Percentiles rank a stretch among this genome's conserved stretches.
These are phyloP conservation scores for Acleris laterana DNA, from an alignment of 2,888 invertebrate genomes.

Conservation along the genomic window DNA sequence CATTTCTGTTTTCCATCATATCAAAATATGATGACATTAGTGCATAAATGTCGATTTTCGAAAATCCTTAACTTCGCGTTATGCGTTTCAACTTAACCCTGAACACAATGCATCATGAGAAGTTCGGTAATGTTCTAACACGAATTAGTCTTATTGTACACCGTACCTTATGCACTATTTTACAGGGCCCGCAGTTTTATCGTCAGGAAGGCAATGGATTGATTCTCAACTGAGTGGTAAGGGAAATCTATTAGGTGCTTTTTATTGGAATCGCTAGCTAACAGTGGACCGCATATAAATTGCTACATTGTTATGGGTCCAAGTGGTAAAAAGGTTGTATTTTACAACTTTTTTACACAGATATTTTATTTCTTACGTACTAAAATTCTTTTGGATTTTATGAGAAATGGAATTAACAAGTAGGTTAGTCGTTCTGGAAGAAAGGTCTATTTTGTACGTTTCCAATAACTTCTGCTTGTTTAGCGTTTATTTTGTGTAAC, in stretches of 20 bases:
- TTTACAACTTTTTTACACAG: conserved; percentile 15
- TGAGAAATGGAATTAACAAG: not conserved
- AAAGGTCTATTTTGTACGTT: too few species aligned
- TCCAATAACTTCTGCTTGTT: too few species aligned
- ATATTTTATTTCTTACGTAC: conserved; percentile 8
- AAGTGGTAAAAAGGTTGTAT: conserved; percentile 12
- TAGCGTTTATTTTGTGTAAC: too few species aligned
- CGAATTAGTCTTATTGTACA: not conserved
- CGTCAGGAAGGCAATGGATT: conserved; percentile 52
- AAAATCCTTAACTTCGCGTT: too few species aligned
- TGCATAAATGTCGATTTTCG: too few species aligned
- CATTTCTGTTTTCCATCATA: too few species aligned
- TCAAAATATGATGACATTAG: too few species aligned
- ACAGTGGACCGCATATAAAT: conserved; percentile 35
- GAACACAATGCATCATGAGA: too few species aligned
- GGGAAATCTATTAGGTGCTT: conserved; percentile 46
- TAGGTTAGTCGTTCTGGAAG: conserved; percentile 34
- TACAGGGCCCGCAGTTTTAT: conserved; percentile 44
- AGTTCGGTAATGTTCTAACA: too few species aligned
- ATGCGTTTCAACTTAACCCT: too few species aligned
- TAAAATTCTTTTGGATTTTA: conserved; percentile 8
- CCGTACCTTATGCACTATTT: conserved; percentile 12
- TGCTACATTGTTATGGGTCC: conserved; percentile 32
- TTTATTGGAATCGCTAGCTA: conserved; percentile 42
- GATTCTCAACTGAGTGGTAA: conserved; percentile 51